These are phyloP conservation scores for Operophtera brumata DNA, from an alignment of 2,888 invertebrate species.

Conservation along the genomic window DNA sequence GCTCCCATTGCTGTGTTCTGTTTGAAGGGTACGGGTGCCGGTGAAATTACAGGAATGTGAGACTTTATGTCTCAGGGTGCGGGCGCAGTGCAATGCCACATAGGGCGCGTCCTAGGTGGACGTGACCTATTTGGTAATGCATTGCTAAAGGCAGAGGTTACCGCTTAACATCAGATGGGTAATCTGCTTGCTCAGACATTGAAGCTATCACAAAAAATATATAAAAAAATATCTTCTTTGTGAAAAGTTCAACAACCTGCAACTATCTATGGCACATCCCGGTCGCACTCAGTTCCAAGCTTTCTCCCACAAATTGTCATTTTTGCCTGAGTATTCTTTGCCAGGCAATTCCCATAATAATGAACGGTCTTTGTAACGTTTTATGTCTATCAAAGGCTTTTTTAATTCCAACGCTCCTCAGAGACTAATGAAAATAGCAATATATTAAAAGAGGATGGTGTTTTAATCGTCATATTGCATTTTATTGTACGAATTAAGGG, in stretches of 20 bases:
- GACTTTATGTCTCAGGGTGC: too few relatives aligned
- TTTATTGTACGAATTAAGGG: constrained; percentile 1
- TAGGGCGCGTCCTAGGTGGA: too few relatives aligned
- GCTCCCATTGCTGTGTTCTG: too few relatives aligned
- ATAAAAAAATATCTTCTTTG: background rate
- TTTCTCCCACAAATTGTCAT: constrained; percentile 6
- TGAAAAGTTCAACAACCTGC: constrained; percentile 10
- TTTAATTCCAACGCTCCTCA: constrained; percentile 6
- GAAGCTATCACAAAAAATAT: too few relatives aligned
- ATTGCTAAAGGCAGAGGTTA: too few relatives aligned
- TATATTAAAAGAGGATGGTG: constrained; percentile 8
- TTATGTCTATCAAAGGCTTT: constrained; percentile 34
- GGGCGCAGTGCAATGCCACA: too few relatives aligned
- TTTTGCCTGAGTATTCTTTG: constrained; percentile 36
- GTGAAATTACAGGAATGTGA: too few relatives aligned
- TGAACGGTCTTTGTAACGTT: constrained; percentile 56
- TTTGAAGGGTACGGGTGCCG: too few relatives aligned
- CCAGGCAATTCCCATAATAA: constrained; percentile 46
- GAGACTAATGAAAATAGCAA: constrained; percentile 2
- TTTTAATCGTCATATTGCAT: background rate
- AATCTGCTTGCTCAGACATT: too few relatives aligned
- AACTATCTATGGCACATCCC: constrained; percentile 2
- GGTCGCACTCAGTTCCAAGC: background rate
- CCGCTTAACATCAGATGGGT: too few relatives aligned
- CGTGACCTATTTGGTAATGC: too few relatives aligned